Evolutionary conservation across 2,888 invertebrate genomes (phyloP), one percentile per base, ranked within the genome.

Genomic region (Tribolium freemani): DNA sequence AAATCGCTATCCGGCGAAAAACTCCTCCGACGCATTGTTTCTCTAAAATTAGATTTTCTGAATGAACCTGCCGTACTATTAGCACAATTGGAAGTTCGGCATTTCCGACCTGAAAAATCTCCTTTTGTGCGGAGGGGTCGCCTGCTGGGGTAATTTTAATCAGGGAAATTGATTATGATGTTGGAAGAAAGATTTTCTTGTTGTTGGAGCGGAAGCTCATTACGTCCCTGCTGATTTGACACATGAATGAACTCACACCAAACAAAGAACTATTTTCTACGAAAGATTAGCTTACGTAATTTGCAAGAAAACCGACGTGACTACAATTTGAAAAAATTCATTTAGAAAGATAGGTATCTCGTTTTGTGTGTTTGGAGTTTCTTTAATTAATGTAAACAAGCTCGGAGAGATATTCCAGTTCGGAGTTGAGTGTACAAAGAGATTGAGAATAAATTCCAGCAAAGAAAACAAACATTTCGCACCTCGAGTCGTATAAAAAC

Each of bases 61-160:
- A 48, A 48, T 48, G 48, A 48, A 48, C 48, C 13, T n/a, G 13
- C n/a, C 16, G 11, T 48, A 48, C 48, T n/a, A 48, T 48, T 48
- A 16, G 11, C 11, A 13, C 13, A 48, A 48, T 48, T 48, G 8
- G 10, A 48, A 48, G 11, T 48, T 48, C 2, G 38, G 38, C 8
- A 38, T 38, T 38, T 38, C 38, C 38, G 38, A 9, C 38, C 5
- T 38, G 8, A 38, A 38, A 38, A 38, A 6, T 38, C 8, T 38
- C 38, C 9, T n/a, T 8, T 38, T 38, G 38, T 38, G 38, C 8
- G 38, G 38, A 38, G 8, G 26, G 8, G 8, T 38, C 38, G 3
- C 38, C 38, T 38, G 38, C 38, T 38, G 56, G 38, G 38, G 38
- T 38, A 56, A 56, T 56, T 56, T 56, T 56, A 56, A 56, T 56